Base-by-base conservation (phyloP, 2,888 invertebrate genomes). In the Neuroscelio doddi region DNA sequence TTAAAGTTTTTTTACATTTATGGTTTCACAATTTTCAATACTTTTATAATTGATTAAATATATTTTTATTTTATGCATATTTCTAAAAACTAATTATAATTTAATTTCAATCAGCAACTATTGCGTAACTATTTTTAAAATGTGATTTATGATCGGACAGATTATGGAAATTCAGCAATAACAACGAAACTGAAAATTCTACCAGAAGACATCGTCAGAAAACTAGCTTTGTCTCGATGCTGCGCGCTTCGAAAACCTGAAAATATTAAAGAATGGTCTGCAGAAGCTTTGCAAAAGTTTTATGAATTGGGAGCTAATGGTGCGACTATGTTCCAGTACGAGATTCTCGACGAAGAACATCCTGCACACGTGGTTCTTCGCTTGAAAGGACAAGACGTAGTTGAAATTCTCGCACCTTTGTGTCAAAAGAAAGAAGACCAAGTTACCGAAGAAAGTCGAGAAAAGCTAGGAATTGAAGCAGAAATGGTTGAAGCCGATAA, bases 281-380 rank as follows among this genome's bases (percentile, higher is more conserved):
- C 88, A 1, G 87, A 87, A 70, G 91, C 92, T 0, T 89, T 89
- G 67, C 81, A 87, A 1, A 89, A 88, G 74, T 93, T 94, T 75
- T 85, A 86, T 15, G 90, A 91, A 61, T 82, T 93, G 5, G 89
- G 90, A 0, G 91, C 89, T 0, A 90, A 90, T 30, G 92, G 92
- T 0, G 89, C 89, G 29, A 90, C 91, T 0, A 88, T 91, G 61
- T 93, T 93, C 73, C 88, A 88, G 42, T 89, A 90, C 0, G 88
- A 90, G 69, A 87, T 92, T 70, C 86, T 92, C 17, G 88, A 90
- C 2, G 89, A 91, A 1, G 89, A 90, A 77, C 90, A 91, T 77
- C 89, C 90, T 52, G 88, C 90, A 0, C 85, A 88, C 0, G 89
- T 93, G 0, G 89, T 90, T 74, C 82, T 94, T 15, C 82, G 86